phyloP scores from a whole-genome alignment of 2,113 vertebrate species.

The Sceloporus undulatus region DNA sequence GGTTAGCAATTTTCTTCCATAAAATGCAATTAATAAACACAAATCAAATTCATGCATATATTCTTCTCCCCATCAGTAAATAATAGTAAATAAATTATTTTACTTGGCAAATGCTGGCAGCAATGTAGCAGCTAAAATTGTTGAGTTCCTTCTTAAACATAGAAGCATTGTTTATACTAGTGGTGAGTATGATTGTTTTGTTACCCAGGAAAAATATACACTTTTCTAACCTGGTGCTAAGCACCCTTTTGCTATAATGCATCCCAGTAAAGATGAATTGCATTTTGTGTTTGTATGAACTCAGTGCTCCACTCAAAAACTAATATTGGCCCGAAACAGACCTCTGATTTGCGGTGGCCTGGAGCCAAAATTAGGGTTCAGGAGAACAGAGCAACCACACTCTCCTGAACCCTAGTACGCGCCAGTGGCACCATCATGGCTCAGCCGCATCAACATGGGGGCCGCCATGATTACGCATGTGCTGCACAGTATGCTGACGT shows the following conservation, averaged over 20 bases:
- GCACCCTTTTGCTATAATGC: conserved; percentile 13
- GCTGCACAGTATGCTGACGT: too few species aligned
- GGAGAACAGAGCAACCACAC: too few species aligned
- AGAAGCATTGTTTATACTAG: conserved; percentile 23
- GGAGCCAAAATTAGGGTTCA: too few species aligned
- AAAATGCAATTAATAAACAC: conserved; percentile 50
- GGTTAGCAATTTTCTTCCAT: conserved; percentile 52
- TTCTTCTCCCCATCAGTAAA: conserved; percentile 4
- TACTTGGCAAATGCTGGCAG: conserved; percentile 26
- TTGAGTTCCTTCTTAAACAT: conserved; percentile 1
- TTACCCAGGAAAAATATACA: conserved; percentile 28
- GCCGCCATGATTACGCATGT: too few species aligned
- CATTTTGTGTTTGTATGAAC: neutral
- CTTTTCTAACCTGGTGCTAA: conserved; percentile 9
- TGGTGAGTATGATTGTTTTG: neutral
- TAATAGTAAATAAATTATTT: conserved; percentile 10
- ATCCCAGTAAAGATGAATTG: conserved; percentile 7
- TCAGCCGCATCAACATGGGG: too few species aligned
- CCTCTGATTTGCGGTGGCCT: too few species aligned
- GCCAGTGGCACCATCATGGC: too few species aligned
- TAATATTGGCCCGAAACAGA: neutral
- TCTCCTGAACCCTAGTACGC: too few species aligned
- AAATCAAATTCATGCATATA: conserved; percentile 27
- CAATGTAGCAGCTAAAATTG: conserved; percentile 29
- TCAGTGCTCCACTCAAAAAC: neutral